Percentiles rank a stretch among this genome's conserved stretches.
These are phyloP conservation scores for Chunga burmeisteri DNA, from an alignment of 2,113 vertebrate species.

Conservation along the genomic window DNA sequence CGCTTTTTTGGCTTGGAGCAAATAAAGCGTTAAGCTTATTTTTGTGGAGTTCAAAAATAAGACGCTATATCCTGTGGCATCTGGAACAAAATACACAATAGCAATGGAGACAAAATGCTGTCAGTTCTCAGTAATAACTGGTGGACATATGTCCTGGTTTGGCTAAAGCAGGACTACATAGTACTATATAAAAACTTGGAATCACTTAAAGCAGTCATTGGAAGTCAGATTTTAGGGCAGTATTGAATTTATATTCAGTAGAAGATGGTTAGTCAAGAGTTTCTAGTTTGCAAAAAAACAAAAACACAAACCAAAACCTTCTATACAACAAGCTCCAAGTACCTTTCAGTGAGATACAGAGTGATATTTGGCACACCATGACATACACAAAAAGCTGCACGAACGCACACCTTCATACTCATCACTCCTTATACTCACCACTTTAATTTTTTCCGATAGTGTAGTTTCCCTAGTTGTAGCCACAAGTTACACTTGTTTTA, in stretches of 20 bases:
- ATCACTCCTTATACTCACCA: neutral
- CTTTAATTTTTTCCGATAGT: neutral
- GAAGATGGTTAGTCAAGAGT: neutral
- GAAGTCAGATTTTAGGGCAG: neutral
- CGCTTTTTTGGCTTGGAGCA: neutral
- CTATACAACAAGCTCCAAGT: rapidly evolving
- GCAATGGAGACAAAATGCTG: neutral
- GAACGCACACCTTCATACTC: neutral
- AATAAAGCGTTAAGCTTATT: neutral
- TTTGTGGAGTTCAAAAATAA: neutral
- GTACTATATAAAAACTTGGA: neutral
- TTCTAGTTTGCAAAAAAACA: neutral
- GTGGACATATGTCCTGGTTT: neutral
- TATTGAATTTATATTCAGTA: neutral
- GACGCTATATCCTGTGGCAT: neutral
- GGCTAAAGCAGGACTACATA: too few species aligned
- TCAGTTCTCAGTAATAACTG: neutral
- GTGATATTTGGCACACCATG: neutral
- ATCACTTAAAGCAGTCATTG: neutral
- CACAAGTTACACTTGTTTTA: neutral
- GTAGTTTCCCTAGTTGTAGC: neutral
- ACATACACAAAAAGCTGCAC: neutral
- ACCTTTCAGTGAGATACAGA: neutral
- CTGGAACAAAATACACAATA: neutral
- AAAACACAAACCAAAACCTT: neutral